Conservation (phyloP, 2,888 invertebrate species). For the Parthenolecanium corni region DNA sequence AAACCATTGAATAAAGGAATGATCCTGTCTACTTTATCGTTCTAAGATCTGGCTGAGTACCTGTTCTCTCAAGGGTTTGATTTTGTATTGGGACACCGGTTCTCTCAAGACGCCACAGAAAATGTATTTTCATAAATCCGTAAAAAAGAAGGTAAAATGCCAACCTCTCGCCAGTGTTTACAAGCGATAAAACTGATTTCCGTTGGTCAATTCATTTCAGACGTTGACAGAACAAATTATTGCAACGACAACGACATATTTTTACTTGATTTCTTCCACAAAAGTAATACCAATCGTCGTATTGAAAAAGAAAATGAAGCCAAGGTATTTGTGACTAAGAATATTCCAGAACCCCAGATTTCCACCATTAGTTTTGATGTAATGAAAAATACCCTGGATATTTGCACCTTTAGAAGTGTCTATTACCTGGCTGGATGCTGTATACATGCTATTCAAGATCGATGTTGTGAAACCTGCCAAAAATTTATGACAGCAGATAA, state of each 20-base stretch:
- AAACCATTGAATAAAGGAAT: constrained; percentile 4
- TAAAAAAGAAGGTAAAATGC: not conserved
- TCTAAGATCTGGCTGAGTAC: not conserved
- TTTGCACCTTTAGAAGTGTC: not conserved
- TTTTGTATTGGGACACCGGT: not conserved
- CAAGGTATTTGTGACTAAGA: not conserved
- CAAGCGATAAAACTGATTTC: constrained; percentile 1
- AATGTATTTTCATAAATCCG: constrained; percentile 11
- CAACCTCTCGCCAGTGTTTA: constrained; percentile 3
- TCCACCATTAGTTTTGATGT: not conserved
- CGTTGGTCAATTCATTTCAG: not conserved
- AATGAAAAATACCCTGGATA: constrained; percentile 5
- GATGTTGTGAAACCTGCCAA: not conserved
- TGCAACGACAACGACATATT: not conserved
- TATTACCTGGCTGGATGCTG: not conserved
- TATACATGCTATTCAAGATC: not conserved
- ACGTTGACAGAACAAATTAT: constrained; percentile 4
- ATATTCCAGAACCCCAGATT: not conserved
- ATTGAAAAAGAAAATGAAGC: not conserved
- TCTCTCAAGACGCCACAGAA: constrained; percentile 1
- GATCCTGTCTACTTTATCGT: not conserved
- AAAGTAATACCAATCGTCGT: not conserved
- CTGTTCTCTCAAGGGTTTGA: not conserved
- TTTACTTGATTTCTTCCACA: constrained; percentile 1
- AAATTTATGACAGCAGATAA: not conserved